Evolutionary conservation across 2,797 vertebrate genomes (phyloP).

Genomic region (Trematomus bernacchii): DNA sequence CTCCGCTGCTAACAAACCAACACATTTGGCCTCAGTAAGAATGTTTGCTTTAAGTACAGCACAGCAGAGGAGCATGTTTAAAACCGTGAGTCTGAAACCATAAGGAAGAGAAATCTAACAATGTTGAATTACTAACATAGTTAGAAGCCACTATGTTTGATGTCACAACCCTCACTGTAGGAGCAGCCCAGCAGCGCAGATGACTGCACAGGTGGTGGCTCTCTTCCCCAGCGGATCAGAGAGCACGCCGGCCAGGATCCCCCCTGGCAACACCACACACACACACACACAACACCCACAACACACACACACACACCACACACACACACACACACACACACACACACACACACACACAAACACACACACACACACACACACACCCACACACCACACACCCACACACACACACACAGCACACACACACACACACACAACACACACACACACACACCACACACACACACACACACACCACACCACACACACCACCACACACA

Average conservation of each 20-base stretch:
- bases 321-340: too few relatives aligned
- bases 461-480: too few relatives aligned
- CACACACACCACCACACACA: too few relatives aligned
- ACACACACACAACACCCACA: too few relatives aligned
- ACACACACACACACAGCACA: too few relatives aligned
- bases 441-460: fast-evolving
- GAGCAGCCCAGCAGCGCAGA: slow-evolving; percentile 94
- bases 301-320: too few relatives aligned
- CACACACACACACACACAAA: too few relatives aligned
- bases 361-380: too few relatives aligned
- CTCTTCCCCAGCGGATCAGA: slow-evolving; percentile 92
- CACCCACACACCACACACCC: too few relatives aligned
- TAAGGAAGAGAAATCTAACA: too few relatives aligned
- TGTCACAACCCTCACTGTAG: slow-evolving; percentile 85
- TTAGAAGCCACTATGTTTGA: background rate
- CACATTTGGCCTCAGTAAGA: background rate
- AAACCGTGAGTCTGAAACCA: background rate
- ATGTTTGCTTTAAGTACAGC: background rate
- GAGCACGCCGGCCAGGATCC: slow-evolving; percentile 91
- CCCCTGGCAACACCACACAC: slow-evolving; percentile 76
- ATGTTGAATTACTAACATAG: background rate
- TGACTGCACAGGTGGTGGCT: slow-evolving; percentile 93
- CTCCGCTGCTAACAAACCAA: background rate
- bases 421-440: too few relatives aligned
- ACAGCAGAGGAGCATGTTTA: background rate